Evolutionary conservation across 2,113 vertebrate species (phyloP), one percentile per base, ranked within the genome.

Genomic region (Pithys albifrons): DNA sequence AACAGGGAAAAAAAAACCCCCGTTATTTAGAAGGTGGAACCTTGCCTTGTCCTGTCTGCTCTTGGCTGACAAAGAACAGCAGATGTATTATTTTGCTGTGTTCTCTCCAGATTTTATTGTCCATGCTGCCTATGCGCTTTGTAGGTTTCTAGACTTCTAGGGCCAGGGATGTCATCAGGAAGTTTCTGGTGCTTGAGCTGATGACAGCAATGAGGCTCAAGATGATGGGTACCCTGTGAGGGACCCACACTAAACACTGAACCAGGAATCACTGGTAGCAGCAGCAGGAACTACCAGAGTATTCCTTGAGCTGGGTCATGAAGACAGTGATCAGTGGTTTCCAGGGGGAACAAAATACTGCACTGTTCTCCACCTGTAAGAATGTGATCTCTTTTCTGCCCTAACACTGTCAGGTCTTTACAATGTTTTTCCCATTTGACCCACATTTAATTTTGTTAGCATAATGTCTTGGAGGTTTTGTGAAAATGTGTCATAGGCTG

Each of bases 401-500:
- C 88, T 59, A 69, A 75, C 12, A 6, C 51, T 41, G 41, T 49
- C 57, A 79, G 58, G 18, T 80, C 77, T 67, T 78, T 15, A 22
- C 19, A 15, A 10, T 33, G 58, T 27, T 85, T 91, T 90, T 88
- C 39, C 54, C 46, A 72, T 93, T 72, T 95, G 95, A 95, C 82
- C 94, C 58, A 88, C 71, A 76, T 94, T 93, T 76, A 82, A 52
- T 91, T 95, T 85, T 96, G 62, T 77, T 72, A 75, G 71, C 74
- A 37, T 25, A 45, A 71, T 39, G 54, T 76, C 67, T 91, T 57
- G 16, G 91, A 95, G 69, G 85, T 94, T 80, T 77, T 14, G 13
- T 88, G 91, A 93, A 93, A 92, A 83, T 89, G 57, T 82, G 96
- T 95, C 92, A 92, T 59, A 61, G 45, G 28, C 79, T 97, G 95